Evolutionary conservation across 37 sponge, comb jelly and placozoan species (phyloP).

Genomic region (Aphrocallistes beatrix): DNA sequence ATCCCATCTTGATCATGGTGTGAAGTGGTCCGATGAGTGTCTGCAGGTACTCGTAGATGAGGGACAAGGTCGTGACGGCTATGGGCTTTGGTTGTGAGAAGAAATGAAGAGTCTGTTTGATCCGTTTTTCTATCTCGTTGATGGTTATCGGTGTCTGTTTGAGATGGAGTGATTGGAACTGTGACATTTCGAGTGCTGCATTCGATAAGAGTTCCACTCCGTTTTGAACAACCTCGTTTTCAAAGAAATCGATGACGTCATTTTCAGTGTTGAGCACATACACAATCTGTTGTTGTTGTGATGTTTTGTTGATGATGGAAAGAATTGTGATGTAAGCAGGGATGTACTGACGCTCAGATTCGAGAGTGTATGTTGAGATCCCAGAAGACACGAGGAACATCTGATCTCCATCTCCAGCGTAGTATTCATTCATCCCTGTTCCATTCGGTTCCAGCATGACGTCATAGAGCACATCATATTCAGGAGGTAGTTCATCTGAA

Average conservation of each 20-base stretch:
- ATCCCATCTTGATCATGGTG: conserved; percentile 4
- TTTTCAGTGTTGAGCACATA: background rate
- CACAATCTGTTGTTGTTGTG: background rate
- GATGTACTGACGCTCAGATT: background rate
- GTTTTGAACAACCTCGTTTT: background rate
- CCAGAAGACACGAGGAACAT: background rate
- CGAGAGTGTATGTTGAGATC: background rate
- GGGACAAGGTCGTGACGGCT: background rate
- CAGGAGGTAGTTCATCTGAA: background rate
- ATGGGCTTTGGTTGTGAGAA: background rate
- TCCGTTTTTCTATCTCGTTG: background rate
- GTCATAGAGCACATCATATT: background rate
- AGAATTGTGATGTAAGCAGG: background rate
- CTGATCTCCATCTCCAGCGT: background rate
- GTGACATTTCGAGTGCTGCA: background rate
- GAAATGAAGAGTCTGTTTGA: background rate
- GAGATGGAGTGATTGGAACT: background rate
- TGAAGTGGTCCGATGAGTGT: conserved; percentile 16
- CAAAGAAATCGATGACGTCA: conserved; percentile 8
- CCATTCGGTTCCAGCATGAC: conserved; percentile 12
- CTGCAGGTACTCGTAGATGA: background rate
- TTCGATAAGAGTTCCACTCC: background rate
- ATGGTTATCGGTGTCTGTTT: background rate
- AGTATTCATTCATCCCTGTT: background rate
- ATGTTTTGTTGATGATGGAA: background rate